Percentiles rank a stretch among this genome's conserved stretches.
These are phyloP conservation scores for Macroglossus sobrinus DNA, from an alignment of 2,113 vertebrate genomes.

Conservation along the genomic window DNA sequence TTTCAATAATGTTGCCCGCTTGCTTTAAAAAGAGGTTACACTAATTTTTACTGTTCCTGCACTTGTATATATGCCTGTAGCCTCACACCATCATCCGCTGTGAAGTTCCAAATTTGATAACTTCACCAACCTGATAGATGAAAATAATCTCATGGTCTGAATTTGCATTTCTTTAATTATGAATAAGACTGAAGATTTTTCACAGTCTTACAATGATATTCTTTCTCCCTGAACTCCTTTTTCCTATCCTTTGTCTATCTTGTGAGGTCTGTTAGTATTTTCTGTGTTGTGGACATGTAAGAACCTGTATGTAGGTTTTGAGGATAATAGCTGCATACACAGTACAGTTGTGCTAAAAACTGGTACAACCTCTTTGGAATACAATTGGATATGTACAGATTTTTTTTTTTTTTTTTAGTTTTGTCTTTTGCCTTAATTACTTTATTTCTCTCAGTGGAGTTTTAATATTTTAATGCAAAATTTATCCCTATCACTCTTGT, in stretches of 20 bases:
- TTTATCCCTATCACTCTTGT: background rate
- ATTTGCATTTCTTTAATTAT: slow-evolving; percentile 41
- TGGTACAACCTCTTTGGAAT: background rate
- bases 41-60: background rate
- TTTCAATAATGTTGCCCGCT: background rate
- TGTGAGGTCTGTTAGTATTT: background rate
- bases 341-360: background rate
- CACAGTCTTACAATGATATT: background rate
- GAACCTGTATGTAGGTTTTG: background rate
- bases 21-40: background rate
- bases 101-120: background rate
- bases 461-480: slow-evolving; percentile 34
- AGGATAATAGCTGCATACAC: background rate
- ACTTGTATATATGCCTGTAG: background rate
- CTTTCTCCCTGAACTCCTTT: background rate
- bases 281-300: background rate
- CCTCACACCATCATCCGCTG: background rate
- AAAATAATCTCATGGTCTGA: background rate
- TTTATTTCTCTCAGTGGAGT: background rate
- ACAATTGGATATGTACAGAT: background rate
- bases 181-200: background rate
- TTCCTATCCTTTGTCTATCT: background rate
- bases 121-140: background rate
- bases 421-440: background rate
- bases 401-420: background rate